A percentile compares a stretch with the other conserved stretches of the same genome.
These are phyloP conservation scores for Leptopilina syphax DNA, from an alignment of 2,888 invertebrate species.

Conservation along the genomic window DNA sequence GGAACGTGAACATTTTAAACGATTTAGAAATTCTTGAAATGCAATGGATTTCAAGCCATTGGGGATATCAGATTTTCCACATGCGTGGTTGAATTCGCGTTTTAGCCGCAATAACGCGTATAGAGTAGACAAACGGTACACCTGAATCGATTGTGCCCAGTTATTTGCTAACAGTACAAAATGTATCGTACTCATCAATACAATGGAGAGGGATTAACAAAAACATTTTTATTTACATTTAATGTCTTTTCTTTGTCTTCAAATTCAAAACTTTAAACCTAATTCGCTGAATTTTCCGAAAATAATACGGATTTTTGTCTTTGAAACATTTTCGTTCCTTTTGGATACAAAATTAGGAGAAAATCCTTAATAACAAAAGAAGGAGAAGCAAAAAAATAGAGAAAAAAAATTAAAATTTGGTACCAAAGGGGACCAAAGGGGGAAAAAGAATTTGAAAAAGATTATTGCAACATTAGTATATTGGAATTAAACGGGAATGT, in stretches of 20 bases:
- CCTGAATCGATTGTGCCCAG: conserved; percentile 30
- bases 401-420: no score
- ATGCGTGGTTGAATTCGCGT: conserved; percentile 30
- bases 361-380: no score
- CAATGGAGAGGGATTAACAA: neutral
- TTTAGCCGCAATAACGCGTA: conserved; percentile 31
- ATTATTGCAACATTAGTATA: no score
- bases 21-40: conserved; percentile 34
- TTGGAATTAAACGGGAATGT: no score
- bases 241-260: neutral
- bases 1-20: conserved; percentile 30
- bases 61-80: conserved; percentile 8
- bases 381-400: no score
- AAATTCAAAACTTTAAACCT: neutral
- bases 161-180: conserved; percentile 35
- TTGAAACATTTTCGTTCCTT: no score
- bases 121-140: conserved; percentile 7
- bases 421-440: no score
- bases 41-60: conserved; percentile 3
- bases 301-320: no score
- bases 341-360: no score
- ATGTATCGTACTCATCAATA: conserved; percentile 23
- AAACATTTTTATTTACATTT: neutral
- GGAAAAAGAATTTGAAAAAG: no score
- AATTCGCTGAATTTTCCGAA: no score